phyloP scores from a whole-genome alignment of 2,797 vertebrate genomes.

The Artibeus lituratus region DNA sequence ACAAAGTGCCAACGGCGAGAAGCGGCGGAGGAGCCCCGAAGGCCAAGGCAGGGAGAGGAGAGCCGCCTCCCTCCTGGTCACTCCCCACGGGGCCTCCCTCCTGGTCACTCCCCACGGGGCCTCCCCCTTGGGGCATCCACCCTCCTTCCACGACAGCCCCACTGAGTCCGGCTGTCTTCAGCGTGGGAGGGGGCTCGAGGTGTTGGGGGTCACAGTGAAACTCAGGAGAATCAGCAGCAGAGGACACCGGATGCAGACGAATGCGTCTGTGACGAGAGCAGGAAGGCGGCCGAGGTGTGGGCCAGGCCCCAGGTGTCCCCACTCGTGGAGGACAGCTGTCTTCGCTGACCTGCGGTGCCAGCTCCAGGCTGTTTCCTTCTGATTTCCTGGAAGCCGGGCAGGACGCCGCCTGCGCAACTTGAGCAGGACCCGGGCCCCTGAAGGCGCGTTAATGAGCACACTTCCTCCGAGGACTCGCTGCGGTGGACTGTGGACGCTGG shows the following conservation, averaged over 20 bases:
- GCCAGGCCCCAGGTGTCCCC: neutral
- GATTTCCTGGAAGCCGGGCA: neutral
- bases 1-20: neutral
- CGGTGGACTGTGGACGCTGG: neutral
- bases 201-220: constrained; percentile 70
- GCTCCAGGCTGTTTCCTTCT: neutral
- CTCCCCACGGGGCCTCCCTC: neutral
- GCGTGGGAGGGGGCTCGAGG: constrained; percentile 59
- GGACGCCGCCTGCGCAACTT: rapidly evolving
- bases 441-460: no score
- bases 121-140: neutral
- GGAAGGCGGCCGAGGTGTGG: constrained; percentile 30
- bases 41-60: neutral
- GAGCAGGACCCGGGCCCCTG: neutral
- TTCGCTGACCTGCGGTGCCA: constrained; percentile 40
- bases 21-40: rapidly evolving
- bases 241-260: constrained; percentile 41
- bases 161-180: constrained; percentile 56
- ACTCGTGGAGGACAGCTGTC: constrained; percentile 44
- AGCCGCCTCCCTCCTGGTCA: neutral
- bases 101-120: rapidly evolving
- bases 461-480: no score
- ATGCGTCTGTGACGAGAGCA: constrained; percentile 64
- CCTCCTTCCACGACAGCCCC: neutral
- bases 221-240: constrained; percentile 64